Evolutionary conservation across 2,888 invertebrate species (phyloP).

Genomic region (Mechanitis messenoides): DNA sequence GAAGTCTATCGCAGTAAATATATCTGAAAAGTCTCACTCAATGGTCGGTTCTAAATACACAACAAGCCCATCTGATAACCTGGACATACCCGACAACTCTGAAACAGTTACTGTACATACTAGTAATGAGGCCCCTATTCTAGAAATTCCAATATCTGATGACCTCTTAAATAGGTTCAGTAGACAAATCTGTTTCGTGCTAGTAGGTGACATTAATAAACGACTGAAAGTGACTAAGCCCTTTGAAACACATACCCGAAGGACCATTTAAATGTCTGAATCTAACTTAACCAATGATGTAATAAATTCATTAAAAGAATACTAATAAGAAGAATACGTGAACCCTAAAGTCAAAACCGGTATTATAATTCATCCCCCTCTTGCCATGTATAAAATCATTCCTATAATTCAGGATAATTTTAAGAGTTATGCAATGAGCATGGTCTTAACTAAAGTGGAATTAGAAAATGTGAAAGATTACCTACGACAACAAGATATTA

Average conservation of each 20-base stretch:
- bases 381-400: no score
- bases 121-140: conserved; percentile 10
- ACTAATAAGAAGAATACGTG: conserved; percentile 12
- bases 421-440: no score
- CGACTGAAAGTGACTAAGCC: conserved; percentile 20
- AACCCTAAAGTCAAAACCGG: conserved; percentile 23
- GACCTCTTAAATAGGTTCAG: conserved; percentile 24
- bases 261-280: conserved; percentile 19
- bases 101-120: conserved; percentile 12
- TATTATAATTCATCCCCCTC: no score
- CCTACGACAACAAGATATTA: no score
- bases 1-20: neutral
- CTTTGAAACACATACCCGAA: conserved; percentile 23
- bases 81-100: neutral
- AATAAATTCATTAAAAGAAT: conserved; percentile 31
- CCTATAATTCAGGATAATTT: no score
- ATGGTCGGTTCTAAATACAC: no score
- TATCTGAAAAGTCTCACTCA: no score
- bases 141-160: conserved; percentile 24
- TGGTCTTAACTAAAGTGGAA: no score
- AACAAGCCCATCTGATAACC: neutral
- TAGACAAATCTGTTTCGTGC: conserved; percentile 19
- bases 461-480: no score
- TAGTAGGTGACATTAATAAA: conserved; percentile 23
- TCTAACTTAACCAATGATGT: conserved; percentile 25